These are phyloP conservation scores for Drosophila subsilvestris DNA, from an alignment of 2,888 invertebrate species.

Conservation along the genomic window DNA sequence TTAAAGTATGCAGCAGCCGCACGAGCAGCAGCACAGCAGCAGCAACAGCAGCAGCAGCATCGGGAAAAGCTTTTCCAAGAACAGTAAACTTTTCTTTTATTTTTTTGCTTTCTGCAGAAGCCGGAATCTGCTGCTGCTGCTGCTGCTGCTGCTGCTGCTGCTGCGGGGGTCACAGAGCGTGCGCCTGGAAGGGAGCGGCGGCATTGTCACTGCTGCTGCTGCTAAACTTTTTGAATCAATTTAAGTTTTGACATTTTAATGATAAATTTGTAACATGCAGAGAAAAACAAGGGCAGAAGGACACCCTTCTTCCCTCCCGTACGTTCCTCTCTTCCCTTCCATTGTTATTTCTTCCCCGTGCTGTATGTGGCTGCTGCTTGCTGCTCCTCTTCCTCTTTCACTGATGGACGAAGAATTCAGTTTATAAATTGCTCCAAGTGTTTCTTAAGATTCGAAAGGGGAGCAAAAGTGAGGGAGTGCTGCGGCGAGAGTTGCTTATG, in stretches of 20 bases:
- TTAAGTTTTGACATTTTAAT: conserved; percentile 80
- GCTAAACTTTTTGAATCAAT: conserved; percentile 77
- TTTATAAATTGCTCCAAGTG: conserved; percentile 65
- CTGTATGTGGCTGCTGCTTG: conserved; percentile 15
- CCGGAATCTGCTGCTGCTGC: conserved; percentile 10
- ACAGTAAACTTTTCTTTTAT: conserved; percentile 53
- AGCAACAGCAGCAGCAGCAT: conserved; percentile 9
- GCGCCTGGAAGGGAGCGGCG: conserved; percentile 13
- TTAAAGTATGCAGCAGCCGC: conserved; percentile 72
- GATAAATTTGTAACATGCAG: conserved; percentile 74
- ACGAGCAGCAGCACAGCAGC: conserved; percentile 42
- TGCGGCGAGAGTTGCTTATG: conserved; percentile 23
- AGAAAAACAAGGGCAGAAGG: conserved; percentile 55
- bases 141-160: conserved; percentile 16
- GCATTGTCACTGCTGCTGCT: conserved; percentile 36
- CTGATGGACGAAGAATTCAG: conserved; percentile 51
- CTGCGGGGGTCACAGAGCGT: conserved; percentile 6
- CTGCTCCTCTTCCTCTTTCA: conserved; percentile 1
- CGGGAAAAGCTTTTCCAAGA: conserved; percentile 12
- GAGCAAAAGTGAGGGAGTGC: conserved; percentile 26
- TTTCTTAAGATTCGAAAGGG: conserved; percentile 33
- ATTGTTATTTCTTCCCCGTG: conserved; percentile 14
- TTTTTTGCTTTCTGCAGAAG: conserved; percentile 17
- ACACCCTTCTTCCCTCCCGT: conserved; percentile 7
- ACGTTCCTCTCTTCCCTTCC: background rate